Conservation (phyloP, 1,140 invertebrate genomes). For the Psilanteris sp. region DNA sequence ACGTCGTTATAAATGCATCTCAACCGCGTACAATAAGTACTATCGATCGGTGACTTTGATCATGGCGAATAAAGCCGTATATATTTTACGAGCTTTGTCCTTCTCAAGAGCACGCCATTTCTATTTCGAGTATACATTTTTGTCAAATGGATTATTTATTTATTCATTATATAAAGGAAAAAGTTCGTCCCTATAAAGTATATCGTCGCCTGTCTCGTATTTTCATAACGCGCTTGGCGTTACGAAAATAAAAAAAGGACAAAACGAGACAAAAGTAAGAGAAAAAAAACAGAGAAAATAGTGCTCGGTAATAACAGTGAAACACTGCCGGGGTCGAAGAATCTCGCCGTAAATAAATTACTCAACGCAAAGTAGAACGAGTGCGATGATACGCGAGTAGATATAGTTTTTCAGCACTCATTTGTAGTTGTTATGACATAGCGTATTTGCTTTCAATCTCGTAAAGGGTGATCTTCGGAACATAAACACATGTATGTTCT, state of each 20-base stretch:
- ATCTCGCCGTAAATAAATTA: conserved; percentile 48
- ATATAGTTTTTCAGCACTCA: conserved; percentile 54
- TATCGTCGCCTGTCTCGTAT: conserved; percentile 52
- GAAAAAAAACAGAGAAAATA: not conserved
- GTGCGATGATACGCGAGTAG: conserved; percentile 47
- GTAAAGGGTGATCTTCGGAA: conserved; percentile 38
- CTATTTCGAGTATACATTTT: conserved; percentile 30
- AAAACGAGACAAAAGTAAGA: conserved; percentile 1
- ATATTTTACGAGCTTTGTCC: conserved; percentile 50
- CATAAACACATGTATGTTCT: conserved; percentile 47
- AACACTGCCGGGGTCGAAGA: conserved; percentile 34
- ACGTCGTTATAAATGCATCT: conserved; percentile 58
- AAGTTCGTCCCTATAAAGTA: conserved; percentile 30
- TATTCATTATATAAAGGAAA: conserved; percentile 43
- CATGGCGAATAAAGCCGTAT: conserved; percentile 52
- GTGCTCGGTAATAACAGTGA: conserved; percentile 22
- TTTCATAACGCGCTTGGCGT: conserved; percentile 39
- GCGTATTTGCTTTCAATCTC: conserved; percentile 52
- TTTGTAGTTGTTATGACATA: conserved; percentile 61
- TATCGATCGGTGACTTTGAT: conserved; percentile 57
- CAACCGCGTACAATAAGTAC: conserved; percentile 42
- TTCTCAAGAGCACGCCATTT: conserved; percentile 21
- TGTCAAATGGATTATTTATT: conserved; percentile 47
- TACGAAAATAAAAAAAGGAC: conserved; percentile 12
- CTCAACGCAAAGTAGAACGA: conserved; percentile 49